Evolutionary conservation across 2,113 vertebrate genomes (phyloP).

Genomic region (human): DNA sequence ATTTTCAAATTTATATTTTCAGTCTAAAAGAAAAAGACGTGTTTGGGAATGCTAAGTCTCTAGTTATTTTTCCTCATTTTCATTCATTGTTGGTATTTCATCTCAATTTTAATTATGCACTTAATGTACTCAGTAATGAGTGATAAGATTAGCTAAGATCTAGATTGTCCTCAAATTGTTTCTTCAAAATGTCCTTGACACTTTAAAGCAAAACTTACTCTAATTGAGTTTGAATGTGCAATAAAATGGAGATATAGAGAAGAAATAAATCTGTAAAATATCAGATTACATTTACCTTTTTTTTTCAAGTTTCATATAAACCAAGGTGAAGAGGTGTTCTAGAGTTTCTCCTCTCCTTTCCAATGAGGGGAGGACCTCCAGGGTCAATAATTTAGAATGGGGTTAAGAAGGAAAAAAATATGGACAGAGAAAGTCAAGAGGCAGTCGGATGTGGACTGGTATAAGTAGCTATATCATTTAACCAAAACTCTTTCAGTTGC

Average conservation of each 20-base stretch:
- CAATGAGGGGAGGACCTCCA: neutral
- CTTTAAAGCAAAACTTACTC: neutral
- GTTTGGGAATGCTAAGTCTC: neutral
- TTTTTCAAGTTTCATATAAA: neutral
- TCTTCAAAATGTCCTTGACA: neutral
- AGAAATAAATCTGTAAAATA: neutral
- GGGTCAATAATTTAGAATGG: neutral
- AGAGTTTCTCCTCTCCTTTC: neutral
- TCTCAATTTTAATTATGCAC: neutral
- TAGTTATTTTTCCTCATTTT: neutral
- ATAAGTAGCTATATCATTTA: neutral
- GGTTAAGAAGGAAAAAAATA: neutral
- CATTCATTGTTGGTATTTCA: neutral
- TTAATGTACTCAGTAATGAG: neutral
- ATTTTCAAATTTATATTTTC: neutral
- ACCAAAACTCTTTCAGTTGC: neutral
- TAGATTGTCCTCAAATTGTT: neutral
- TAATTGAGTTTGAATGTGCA: neutral
- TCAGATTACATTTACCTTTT: neutral
- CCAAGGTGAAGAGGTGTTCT: neutral
- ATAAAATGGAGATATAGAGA: neutral
- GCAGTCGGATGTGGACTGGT: neutral
- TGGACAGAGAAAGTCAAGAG: neutral
- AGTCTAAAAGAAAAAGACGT: neutral
- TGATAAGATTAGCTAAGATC: neutral